Evolutionary conservation across 92 coral and sea anemone genomes (phyloP), one percentile per base, ranked within the genome.

Genomic region (Palythoa heliodiscus): DNA sequence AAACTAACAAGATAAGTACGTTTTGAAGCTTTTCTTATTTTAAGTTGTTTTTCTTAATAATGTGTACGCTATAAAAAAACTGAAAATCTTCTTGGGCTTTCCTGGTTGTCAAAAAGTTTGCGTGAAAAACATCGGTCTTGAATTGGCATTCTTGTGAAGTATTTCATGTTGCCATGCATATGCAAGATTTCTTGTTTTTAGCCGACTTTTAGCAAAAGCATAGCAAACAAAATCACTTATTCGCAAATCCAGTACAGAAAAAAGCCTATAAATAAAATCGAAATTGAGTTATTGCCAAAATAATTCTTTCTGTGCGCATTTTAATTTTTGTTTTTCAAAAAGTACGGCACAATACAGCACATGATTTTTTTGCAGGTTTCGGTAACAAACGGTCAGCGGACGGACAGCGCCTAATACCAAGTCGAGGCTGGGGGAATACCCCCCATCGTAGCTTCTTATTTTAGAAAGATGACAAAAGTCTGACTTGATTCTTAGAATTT

Each of bases 361-460:
- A 43, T 43, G 50, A 29, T 43, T 43, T 43, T 43, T 43, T 43
- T 29, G 29, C 13, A 6, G 4, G 12, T 6, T 69, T 11, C 43
- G 14, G 39, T 12, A 68, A 24, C 9, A 69, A 69, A 24, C 38
- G 84, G 74, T 80, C 74, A 64, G 84, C 84, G 74, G 84, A 14
- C n/a, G n/a, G n/a, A n/a, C 15, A 23, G 5, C 5, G 13, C 5
- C 2, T 2, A 20, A 58, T 47, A 43, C 25, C 60, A 80, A 20
- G 38, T 22, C 74, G 84, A 80, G 84, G 74, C 84, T 64, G 20
- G 73, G 84, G 73, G 74, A 68, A 78, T 19, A 19, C 25, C 69
- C 69, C 67, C 17, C 20, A 7, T 22, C 7, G 66, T 25, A 24
- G 37, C 71, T 73, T 48, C 63, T n/a, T 2, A 9, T 23, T 13